These are phyloP conservation scores for Gambusia affinis DNA, from an alignment of 2,113 vertebrate genomes.

Conservation along the genomic window DNA sequence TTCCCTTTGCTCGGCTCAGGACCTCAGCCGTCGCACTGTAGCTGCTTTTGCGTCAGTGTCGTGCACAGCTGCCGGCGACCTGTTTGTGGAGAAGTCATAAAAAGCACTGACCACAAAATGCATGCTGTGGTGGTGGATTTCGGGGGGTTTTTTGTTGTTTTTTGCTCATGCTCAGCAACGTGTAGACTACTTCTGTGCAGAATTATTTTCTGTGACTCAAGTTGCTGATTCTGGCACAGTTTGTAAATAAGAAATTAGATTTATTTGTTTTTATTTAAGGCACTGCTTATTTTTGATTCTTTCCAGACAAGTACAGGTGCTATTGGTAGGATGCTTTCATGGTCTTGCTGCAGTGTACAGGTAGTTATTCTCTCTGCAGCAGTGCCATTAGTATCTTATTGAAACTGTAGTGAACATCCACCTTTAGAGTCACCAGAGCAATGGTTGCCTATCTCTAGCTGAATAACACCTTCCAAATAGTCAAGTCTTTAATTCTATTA, in stretches of 20 bases:
- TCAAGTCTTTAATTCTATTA: slow-evolving; percentile 51
- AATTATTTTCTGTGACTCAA: slow-evolving; percentile 25
- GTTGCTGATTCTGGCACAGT: slow-evolving; percentile 44
- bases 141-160: not conserved
- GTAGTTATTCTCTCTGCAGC: slow-evolving; percentile 12
- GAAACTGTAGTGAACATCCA: not conserved
- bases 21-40: slow-evolving; percentile 53
- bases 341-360: not conserved
- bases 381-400: slow-evolving; percentile 12
- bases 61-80: slow-evolving; percentile 5
- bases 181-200: slow-evolving; percentile 39
- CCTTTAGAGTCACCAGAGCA: slow-evolving; percentile 5
- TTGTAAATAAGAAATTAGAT: slow-evolving; percentile 34
- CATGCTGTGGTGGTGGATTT: slow-evolving; percentile 54
- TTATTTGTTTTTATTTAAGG: slow-evolving; percentile 42
- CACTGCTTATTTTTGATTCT: slow-evolving; percentile 18
- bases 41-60: slow-evolving; percentile 25
- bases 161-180: slow-evolving; percentile 26
- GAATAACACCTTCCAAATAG: slow-evolving; percentile 25
- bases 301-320: slow-evolving; percentile 47
- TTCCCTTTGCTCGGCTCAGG: slow-evolving; percentile 76
- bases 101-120: slow-evolving; percentile 34
- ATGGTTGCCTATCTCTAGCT: not conserved
- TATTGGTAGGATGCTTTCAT: slow-evolving; percentile 28
- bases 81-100: slow-evolving; percentile 12